These are phyloP conservation scores for Hippocampus mohnikei DNA, from an alignment of 2,113 vertebrate genomes.

Conservation along the genomic window DNA sequence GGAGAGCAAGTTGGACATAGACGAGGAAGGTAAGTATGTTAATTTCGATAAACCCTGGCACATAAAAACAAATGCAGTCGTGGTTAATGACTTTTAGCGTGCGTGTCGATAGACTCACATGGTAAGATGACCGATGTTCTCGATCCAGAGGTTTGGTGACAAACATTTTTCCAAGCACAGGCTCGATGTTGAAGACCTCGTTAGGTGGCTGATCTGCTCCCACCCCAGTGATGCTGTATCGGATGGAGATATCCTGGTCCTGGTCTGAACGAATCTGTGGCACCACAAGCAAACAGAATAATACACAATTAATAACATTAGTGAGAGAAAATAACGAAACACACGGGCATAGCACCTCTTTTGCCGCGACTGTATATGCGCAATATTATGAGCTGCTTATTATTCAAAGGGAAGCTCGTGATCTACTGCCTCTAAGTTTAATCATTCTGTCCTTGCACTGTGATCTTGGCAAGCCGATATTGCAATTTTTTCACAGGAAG, in stretches of 20 bases:
- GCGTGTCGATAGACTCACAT: constrained; percentile 72
- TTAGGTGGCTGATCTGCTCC: constrained; percentile 90
- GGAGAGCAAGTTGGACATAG: not conserved
- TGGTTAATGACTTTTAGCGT: not conserved
- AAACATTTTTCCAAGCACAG: constrained; percentile 88
- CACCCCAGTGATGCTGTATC: constrained; percentile 92
- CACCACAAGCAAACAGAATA: constrained; percentile 25
- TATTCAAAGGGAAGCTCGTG: constrained; percentile 34
- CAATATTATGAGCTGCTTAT: constrained; percentile 15
- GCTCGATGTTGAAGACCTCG: constrained; percentile 92
- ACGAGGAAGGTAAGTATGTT: not conserved
- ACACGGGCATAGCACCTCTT: not conserved
- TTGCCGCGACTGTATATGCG: not conserved
- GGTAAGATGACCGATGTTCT: constrained; percentile 89
- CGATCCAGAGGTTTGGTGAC: constrained; percentile 91
- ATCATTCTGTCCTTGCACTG: constrained; percentile 29
- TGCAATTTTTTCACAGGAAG: constrained; percentile 26
- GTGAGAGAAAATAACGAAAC: not conserved
- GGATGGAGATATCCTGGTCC: constrained; percentile 89
- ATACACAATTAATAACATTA: not conserved
- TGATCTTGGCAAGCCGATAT: constrained; percentile 34
- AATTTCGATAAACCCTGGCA: not conserved
- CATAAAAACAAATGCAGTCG: not conserved
- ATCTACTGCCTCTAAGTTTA: constrained; percentile 17
- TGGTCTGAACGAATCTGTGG: constrained; percentile 93